A percentile compares a stretch with the other conserved stretches of the same genome.
Conservation (phyloP, 2,113 vertebrate species). For the Uria aalge region DNA sequence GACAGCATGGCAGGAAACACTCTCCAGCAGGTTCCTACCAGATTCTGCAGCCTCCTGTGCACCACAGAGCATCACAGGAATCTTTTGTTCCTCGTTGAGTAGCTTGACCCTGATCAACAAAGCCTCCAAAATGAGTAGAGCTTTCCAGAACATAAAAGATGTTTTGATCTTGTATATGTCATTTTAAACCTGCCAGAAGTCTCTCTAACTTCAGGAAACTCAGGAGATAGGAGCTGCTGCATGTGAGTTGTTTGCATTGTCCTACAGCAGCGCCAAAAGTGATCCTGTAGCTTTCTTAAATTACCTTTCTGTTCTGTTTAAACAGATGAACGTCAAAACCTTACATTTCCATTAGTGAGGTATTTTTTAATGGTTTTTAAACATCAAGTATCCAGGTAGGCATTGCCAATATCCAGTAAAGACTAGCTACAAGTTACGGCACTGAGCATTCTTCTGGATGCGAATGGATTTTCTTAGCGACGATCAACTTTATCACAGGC, state of each 20-base stretch:
- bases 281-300: conserved; percentile 10
- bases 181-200: not conserved
- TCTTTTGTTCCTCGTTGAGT: not conserved
- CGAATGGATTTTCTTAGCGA: not conserved
- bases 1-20: not conserved
- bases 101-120: not conserved
- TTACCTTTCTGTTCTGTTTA: not conserved
- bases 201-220: not conserved
- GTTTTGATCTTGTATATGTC: not conserved
- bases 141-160: not conserved
- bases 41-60: not conserved
- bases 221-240: not conserved
- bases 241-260: not conserved
- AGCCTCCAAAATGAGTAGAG: not conserved
- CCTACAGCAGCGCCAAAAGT: not conserved
- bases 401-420: not conserved
- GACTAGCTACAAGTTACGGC: not conserved
- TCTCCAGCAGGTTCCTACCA: not conserved
- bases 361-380: not conserved
- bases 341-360: not conserved
- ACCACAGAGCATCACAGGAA: not conserved
- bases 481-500: not conserved
- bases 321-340: not conserved
- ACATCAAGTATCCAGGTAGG: not conserved
- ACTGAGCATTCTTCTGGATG: not conserved